Conservation (phyloP, 1,140 invertebrate genomes). For the Arctopsyche grandis region DNA sequence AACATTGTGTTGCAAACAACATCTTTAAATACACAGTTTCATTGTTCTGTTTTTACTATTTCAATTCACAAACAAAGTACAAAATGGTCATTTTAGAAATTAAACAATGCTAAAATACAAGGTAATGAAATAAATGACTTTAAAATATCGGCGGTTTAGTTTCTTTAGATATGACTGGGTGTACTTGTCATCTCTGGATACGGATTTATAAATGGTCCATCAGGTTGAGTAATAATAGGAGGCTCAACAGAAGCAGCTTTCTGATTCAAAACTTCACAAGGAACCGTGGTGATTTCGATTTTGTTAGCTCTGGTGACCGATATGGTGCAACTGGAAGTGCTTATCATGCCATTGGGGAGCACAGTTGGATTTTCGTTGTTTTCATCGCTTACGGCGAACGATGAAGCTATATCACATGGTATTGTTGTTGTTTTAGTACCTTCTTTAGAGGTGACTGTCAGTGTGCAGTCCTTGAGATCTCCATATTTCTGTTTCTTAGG, state of each 20-base stretch:
- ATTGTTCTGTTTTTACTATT: too few species aligned
- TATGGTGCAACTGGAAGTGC: slow-evolving; percentile 39
- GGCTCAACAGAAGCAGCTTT: neutral
- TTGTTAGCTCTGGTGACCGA: slow-evolving; percentile 22
- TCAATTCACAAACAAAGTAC: too few species aligned
- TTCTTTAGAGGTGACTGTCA: slow-evolving; percentile 26
- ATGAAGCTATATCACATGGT: slow-evolving; percentile 48
- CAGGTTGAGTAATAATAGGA: too few species aligned
- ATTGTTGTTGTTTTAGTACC: slow-evolving; percentile 25
- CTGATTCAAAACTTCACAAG: slow-evolving; percentile 42
- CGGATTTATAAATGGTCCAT: too few species aligned
- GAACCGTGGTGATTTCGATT: slow-evolving; percentile 41
- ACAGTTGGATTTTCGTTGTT: neutral
- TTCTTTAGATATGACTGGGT: too few species aligned
- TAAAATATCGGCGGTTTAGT: too few species aligned
- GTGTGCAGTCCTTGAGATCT: slow-evolving; percentile 42
- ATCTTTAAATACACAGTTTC: too few species aligned
- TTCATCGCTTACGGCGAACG: slow-evolving; percentile 27
- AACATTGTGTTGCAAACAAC: too few species aligned
- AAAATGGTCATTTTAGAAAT: too few species aligned
- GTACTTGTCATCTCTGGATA: too few species aligned
- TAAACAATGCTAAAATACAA: too few species aligned
- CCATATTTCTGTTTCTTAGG: neutral
- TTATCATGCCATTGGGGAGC: slow-evolving; percentile 22
- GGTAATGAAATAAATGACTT: too few species aligned